A percentile compares a stretch with the other conserved stretches of the same genome.
These are phyloP conservation scores for Bujurquina vittata DNA, from an alignment of 2,113 vertebrate genomes.

Conservation along the genomic window DNA sequence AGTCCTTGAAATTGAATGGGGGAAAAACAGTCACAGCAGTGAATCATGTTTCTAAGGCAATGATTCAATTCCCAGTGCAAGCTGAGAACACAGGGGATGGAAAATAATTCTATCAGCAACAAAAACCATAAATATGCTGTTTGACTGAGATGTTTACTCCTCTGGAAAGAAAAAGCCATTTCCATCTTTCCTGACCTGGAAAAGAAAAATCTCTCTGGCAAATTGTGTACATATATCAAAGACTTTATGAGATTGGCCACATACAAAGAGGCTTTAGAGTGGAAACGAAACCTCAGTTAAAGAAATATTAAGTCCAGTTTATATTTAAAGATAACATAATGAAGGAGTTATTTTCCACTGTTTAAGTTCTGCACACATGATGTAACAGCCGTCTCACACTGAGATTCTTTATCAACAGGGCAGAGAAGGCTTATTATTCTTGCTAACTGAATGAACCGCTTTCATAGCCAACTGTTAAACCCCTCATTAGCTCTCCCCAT, in stretches of 20 bases:
- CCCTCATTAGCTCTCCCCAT: slow-evolving; percentile 32
- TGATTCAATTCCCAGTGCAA: slow-evolving; percentile 72
- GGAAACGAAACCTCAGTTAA: slow-evolving; percentile 27
- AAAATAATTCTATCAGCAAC: slow-evolving; percentile 79
- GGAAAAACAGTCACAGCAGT: slow-evolving; percentile 45
- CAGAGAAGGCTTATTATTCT: background rate
- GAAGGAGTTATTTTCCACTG: slow-evolving; percentile 2
- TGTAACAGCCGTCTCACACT: background rate
- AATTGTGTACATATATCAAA: slow-evolving; percentile 55
- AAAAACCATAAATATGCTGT: slow-evolving; percentile 71
- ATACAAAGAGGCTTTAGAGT: slow-evolving; percentile 37
- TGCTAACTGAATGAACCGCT: slow-evolving; percentile 23
- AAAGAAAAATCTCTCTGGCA: slow-evolving; percentile 62
- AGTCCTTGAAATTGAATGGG: slow-evolving; percentile 78
- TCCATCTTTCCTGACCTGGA: slow-evolving; percentile 69
- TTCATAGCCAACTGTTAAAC: slow-evolving; percentile 29
- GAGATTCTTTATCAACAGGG: slow-evolving; percentile 7
- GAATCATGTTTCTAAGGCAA: slow-evolving; percentile 75
- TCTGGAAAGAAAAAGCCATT: slow-evolving; percentile 64
- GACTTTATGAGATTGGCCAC: slow-evolving; percentile 48
- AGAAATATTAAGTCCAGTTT: slow-evolving; percentile 4
- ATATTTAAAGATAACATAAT: background rate
- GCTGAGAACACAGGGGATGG: slow-evolving; percentile 69
- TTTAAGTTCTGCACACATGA: background rate
- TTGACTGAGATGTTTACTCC: slow-evolving; percentile 67